Conservation (phyloP, 1,140 invertebrate species). For the Scylla paramamosain region DNA sequence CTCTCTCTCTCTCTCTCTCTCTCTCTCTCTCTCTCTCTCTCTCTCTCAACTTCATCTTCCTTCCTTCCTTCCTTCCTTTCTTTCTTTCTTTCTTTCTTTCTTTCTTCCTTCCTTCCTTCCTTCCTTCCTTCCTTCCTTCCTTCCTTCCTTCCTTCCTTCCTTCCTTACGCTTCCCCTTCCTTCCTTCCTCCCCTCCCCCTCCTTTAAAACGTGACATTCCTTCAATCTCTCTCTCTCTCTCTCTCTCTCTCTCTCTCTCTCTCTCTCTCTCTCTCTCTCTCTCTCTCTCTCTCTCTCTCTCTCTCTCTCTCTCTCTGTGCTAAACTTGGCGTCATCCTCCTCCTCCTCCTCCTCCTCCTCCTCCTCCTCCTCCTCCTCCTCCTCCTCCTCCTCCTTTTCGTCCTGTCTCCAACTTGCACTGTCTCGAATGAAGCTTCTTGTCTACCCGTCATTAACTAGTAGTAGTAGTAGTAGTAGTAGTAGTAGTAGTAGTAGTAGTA, state of each 20-base stretch:
- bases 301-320: slow-evolving; percentile 1
- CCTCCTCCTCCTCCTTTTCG: background rate
- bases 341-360: background rate
- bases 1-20: background rate
- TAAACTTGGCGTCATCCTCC: slow-evolving; percentile 9
- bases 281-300: slow-evolving; percentile 45
- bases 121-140: background rate
- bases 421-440: background rate
- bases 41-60: background rate
- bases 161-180: background rate
- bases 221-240: too few species aligned
- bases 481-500: too few species aligned
- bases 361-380: background rate
- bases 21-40: background rate
- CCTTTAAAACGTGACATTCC: background rate
- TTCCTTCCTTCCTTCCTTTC: background rate
- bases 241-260: slow-evolving; percentile 32
- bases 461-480: too few species aligned
- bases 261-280: slow-evolving; percentile 48
- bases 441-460: background rate
- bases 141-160: background rate
- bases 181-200: background rate
- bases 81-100: background rate
- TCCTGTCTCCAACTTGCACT: background rate
- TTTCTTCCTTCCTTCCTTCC: background rate